Conservation (phyloP, 2,113 vertebrate species). For the Procavia capensis region DNA sequence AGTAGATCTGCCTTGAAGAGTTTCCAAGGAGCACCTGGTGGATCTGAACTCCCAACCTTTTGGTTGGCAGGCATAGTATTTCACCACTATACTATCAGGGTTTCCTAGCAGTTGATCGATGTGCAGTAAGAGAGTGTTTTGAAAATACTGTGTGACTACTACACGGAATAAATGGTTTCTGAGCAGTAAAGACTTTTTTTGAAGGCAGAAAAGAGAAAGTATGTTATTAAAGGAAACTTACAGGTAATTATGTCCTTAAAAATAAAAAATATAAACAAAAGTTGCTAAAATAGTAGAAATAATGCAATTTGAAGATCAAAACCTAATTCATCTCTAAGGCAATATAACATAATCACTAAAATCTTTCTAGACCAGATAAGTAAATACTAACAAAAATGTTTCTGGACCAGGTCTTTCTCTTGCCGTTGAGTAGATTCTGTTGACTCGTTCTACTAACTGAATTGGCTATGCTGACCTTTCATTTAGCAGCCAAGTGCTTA, state of each 20-base stretch:
- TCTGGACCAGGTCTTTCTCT: no score
- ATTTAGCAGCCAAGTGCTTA: no score
- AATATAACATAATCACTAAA: not conserved
- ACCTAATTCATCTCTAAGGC: not conserved
- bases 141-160: not conserved
- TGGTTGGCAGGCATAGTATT: no score
- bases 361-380: no score
- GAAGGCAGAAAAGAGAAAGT: constrained; percentile 18
- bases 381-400: not conserved
- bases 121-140: not conserved
- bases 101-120: not conserved
- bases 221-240: not conserved
- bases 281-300: constrained; percentile 12
- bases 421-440: no score
- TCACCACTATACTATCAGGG: no score
- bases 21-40: no score
- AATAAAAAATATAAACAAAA: constrained; percentile 34
- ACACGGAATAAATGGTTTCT: constrained; percentile 21
- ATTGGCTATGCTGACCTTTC: no score
- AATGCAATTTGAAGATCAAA: not conserved
- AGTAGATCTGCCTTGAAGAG: no score
- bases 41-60: no score
- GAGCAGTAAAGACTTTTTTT: not conserved
- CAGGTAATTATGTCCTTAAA: not conserved
- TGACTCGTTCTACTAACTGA: no score